phyloP scores from a whole-genome alignment of 2,888 invertebrate species.

The Siphonodentalium dalli region DNA sequence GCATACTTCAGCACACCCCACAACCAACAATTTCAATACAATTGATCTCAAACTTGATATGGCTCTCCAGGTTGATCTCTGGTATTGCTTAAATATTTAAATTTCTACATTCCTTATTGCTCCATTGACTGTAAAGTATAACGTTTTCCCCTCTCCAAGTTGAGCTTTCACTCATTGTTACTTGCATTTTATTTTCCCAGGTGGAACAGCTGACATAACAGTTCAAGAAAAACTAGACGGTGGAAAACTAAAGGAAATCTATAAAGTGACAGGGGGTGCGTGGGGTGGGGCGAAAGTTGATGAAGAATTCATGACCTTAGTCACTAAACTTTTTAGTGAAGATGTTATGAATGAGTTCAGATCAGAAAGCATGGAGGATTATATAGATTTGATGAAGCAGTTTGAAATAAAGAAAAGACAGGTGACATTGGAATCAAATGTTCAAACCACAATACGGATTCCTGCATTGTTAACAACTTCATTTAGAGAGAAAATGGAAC shows the following conservation, averaged over 20 bases:
- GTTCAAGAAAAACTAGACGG: slow-evolving; percentile 9
- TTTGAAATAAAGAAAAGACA: slow-evolving; percentile 29
- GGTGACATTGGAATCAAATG: not conserved
- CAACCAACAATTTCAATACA: no score
- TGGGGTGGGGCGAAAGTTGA: slow-evolving; percentile 18
- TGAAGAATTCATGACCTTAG: slow-evolving; percentile 9
- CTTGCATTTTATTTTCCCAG: not conserved
- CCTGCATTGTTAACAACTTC: slow-evolving; percentile 9
- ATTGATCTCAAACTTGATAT: no score
- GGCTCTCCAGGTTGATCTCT: no score
- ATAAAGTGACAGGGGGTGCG: slow-evolving; percentile 13
- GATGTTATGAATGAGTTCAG: slow-evolving; percentile 14
- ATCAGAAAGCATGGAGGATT: slow-evolving; percentile 16
- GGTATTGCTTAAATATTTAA: no score
- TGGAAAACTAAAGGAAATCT: slow-evolving; percentile 7
- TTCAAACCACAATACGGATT: slow-evolving; percentile 12
- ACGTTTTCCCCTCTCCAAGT: no score
- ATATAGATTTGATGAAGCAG: slow-evolving; percentile 19
- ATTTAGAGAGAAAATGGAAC: slow-evolving; percentile 8
- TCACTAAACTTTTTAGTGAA: slow-evolving; percentile 1
- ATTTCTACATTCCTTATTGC: no score
- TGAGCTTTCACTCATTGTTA: no score
- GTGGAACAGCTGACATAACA: slow-evolving; percentile 17
- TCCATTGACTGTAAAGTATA: no score
- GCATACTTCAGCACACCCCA: no score